Conservation (phyloP, 2,797 vertebrate species). For the Rousettus madagascariensis region DNA sequence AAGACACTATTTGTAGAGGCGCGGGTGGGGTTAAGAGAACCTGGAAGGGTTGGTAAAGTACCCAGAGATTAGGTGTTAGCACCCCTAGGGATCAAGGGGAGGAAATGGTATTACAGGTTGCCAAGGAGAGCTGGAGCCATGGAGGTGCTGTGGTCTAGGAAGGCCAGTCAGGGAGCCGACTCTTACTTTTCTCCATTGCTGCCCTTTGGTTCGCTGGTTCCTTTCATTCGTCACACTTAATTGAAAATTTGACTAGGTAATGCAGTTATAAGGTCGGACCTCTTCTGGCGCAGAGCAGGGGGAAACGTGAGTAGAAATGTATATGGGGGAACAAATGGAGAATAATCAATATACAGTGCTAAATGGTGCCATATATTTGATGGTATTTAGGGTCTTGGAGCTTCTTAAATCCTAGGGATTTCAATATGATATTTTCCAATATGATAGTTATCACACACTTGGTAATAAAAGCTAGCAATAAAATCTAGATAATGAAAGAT, state of each 20-base stretch:
- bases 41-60: background rate
- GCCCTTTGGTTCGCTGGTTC: background rate
- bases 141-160: background rate
- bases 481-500: conserved; percentile 20
- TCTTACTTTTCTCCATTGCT: background rate
- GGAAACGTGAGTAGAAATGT: background rate
- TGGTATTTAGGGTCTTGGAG: background rate
- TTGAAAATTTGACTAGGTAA: background rate
- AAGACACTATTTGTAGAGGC: background rate
- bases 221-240: background rate
- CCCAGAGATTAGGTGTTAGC: background rate
- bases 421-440: background rate
- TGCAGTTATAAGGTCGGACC: background rate
- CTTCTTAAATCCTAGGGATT: conserved; percentile 31
- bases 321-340: background rate
- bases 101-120: background rate
- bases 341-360: background rate
- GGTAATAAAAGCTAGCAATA: background rate
- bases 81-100: background rate
- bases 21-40: background rate
- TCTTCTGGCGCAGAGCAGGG: background rate
- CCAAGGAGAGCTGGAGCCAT: background rate
- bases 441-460: background rate
- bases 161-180: background rate
- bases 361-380: background rate